A percentile compares a stretch with the other conserved stretches of the same genome.
phyloP scores from a whole-genome alignment of 1,140 invertebrate genomes.

The Araneus ventricosus region DNA sequence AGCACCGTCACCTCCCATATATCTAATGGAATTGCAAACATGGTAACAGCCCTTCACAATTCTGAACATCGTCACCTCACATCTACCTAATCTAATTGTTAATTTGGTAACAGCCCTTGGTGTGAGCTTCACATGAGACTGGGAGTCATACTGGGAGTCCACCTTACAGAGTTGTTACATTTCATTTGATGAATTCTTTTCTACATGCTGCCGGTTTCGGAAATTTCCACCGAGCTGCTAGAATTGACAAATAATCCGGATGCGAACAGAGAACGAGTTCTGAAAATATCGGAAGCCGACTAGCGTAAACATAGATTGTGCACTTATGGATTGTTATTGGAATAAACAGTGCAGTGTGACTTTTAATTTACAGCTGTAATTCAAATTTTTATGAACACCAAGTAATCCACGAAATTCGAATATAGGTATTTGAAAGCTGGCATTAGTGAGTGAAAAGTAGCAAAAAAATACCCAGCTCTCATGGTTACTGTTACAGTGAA shows the following conservation, averaged over 20 bases:
- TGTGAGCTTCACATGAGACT: not conserved
- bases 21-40: no score
- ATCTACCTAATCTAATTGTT: not conserved
- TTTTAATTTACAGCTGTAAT: not conserved
- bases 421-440: no score
- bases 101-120: not conserved
- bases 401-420: no score
- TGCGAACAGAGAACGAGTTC: not conserved
- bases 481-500: no score
- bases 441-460: no score
- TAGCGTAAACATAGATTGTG: not conserved
- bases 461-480: no score
- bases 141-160: not conserved
- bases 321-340: not conserved
- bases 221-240: not conserved
- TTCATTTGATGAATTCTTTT: not conserved
- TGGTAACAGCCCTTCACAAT: no score
- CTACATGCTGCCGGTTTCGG: not conserved
- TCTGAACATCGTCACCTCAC: not conserved
- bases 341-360: not conserved
- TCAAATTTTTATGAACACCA: not conserved
- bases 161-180: not conserved
- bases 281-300: not conserved
- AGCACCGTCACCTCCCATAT: no score
- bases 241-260: not conserved